Conservation (phyloP, 37 sponge, comb jelly and placozoan genomes). For the Aplysina aerophoba region DNA sequence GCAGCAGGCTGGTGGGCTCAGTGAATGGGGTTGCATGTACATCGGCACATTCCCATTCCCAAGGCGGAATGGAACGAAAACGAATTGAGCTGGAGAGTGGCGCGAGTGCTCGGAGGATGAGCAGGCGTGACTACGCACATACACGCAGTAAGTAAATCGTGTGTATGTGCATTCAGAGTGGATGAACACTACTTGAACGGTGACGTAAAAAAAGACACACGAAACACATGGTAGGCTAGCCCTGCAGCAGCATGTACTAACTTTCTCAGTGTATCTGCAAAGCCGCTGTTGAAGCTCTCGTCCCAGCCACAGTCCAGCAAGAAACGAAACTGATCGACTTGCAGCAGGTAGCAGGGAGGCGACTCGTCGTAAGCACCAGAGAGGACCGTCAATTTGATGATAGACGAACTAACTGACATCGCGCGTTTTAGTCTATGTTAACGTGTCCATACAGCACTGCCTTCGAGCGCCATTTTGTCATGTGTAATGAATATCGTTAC, state of each 20-base stretch:
- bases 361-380: slow-evolving; percentile 91
- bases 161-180: neutral
- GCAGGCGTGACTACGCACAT: too few species aligned
- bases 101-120: too few species aligned
- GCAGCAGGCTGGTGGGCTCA: too few species aligned
- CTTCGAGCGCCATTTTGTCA: neutral
- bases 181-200: neutral
- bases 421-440: neutral
- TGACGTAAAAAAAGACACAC: neutral
- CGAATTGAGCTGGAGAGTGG: too few species aligned
- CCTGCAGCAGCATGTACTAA: slow-evolving; percentile 47
- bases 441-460: neutral
- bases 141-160: neutral
- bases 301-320: slow-evolving; percentile 99
- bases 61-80: too few species aligned
- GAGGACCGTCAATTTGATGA: slow-evolving; percentile 93
- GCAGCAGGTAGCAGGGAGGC: slow-evolving; percentile 94
- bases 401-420: slow-evolving; percentile 60
- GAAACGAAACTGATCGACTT: slow-evolving; percentile 95
- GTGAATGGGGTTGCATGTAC: too few species aligned
- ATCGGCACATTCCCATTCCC: too few species aligned
- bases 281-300: slow-evolving; percentile 65
- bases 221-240: neutral
- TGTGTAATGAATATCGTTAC: neutral
- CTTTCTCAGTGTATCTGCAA: slow-evolving; percentile 80